A percentile compares a stretch with the other conserved stretches of the same genome.
These are phyloP conservation scores for Sula dactylatra DNA, from an alignment of 2,113 vertebrate genomes.

Conservation along the genomic window DNA sequence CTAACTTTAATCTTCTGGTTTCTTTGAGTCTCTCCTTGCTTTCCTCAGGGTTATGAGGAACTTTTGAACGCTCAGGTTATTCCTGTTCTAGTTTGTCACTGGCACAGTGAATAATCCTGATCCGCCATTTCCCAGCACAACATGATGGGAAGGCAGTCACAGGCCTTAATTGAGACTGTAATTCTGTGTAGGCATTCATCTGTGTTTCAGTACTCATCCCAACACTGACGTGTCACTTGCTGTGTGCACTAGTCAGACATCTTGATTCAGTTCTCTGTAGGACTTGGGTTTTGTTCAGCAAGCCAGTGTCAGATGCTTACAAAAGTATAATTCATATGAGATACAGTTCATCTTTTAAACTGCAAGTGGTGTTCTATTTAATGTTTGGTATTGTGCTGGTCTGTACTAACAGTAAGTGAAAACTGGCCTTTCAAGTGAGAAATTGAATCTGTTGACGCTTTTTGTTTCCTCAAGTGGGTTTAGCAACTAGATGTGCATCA, in stretches of 20 bases:
- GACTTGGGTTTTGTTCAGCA: background rate
- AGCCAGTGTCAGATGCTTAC: background rate
- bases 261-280: background rate
- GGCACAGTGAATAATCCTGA: background rate
- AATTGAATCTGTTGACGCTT: background rate
- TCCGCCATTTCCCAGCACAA: background rate
- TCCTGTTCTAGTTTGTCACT: background rate
- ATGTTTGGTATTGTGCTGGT: background rate
- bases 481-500: background rate
- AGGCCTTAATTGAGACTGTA: background rate
- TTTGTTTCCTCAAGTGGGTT: slow-evolving; percentile 8
- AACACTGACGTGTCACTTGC: background rate
- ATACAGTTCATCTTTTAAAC: background rate
- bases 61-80: background rate
- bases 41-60: background rate
- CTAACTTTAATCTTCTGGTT: background rate
- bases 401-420: background rate
- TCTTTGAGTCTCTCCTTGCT: background rate
- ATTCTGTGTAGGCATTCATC: background rate
- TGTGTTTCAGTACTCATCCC: background rate
- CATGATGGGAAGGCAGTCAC: background rate
- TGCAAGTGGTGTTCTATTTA: background rate
- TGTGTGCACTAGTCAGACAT: background rate
- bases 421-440: background rate
- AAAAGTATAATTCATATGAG: background rate